phyloP scores from a whole-genome alignment of 2,113 vertebrate genomes.

The Psilopsiagon aurifrons region DNA sequence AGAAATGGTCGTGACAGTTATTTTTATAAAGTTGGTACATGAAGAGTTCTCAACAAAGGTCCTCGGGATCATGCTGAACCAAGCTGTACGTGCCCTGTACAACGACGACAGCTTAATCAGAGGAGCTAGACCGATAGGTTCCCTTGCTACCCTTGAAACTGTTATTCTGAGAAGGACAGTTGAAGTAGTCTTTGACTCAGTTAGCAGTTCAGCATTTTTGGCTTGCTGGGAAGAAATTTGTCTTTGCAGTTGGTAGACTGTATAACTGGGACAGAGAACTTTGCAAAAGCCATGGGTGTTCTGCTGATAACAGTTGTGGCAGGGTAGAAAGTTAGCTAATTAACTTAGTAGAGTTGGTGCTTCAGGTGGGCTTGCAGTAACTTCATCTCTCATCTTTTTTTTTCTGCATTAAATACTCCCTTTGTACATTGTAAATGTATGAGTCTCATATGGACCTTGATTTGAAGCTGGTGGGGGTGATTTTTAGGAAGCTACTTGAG shows the following conservation, averaged over 20 bases:
- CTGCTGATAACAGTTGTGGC: not conserved
- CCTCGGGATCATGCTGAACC: not conserved
- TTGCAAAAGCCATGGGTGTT: not conserved
- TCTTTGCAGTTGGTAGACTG: not conserved
- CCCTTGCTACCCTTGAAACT: not conserved
- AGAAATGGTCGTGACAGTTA: not conserved
- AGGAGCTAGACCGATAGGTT: not conserved
- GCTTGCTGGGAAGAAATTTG: not conserved
- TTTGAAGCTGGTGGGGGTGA: not conserved
- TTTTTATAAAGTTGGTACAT: not conserved
- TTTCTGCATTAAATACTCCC: not conserved
- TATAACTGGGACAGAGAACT: not conserved
- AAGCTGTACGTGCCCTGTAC: rapidly evolving
- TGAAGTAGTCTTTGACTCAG: not conserved
- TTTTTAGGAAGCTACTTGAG: not conserved
- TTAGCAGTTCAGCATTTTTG: not conserved
- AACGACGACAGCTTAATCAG: not conserved
- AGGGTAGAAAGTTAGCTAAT: not conserved
- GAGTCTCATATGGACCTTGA: rapidly evolving
- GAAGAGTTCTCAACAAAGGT: not conserved
- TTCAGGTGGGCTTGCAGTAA: not conserved
- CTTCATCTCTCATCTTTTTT: not conserved
- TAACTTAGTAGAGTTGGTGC: not conserved
- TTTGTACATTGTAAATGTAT: not conserved
- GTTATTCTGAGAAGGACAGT: not conserved